Conservation (phyloP, 2,888 invertebrate species). For the Adelphocoris suturalis region DNA sequence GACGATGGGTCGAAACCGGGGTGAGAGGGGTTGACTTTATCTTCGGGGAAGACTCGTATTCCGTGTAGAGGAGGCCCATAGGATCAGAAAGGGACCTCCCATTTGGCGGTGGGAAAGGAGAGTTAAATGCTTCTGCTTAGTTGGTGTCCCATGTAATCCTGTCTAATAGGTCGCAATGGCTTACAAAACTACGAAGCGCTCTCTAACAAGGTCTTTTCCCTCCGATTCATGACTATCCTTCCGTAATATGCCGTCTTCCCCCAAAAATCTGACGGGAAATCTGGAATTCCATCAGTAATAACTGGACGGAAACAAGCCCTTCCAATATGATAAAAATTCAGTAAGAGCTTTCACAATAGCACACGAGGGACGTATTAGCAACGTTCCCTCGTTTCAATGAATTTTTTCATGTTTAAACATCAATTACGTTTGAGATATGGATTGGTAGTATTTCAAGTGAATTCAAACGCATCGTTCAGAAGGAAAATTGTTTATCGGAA, state of each 20-base stretch:
- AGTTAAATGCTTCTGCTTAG: constrained; percentile 69
- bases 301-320: background rate
- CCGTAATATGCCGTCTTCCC: background rate
- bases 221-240: constrained; percentile 19
- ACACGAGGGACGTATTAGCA: too few species aligned
- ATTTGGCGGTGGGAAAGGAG: constrained; percentile 56
- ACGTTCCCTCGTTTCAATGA: too few species aligned
- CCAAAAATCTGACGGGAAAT: background rate
- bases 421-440: too few species aligned
- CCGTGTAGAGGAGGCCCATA: constrained; percentile 39
- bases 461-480: too few species aligned
- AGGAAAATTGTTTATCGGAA: too few species aligned
- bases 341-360: too few species aligned
- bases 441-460: too few species aligned
- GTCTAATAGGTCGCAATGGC: constrained; percentile 67
- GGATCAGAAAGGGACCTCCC: constrained; percentile 49
- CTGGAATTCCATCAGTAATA: background rate
- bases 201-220: constrained; percentile 61
- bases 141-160: constrained; percentile 68
- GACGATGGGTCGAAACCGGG: background rate
- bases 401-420: too few species aligned
- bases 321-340: background rate
- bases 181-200: constrained; percentile 60
- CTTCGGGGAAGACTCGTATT: constrained; percentile 45
- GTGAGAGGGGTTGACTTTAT: constrained; percentile 31